Base-by-base conservation (phyloP, 35 echinoderm and acorn worm species). In the Heliocidaris erythrogramma region DNA sequence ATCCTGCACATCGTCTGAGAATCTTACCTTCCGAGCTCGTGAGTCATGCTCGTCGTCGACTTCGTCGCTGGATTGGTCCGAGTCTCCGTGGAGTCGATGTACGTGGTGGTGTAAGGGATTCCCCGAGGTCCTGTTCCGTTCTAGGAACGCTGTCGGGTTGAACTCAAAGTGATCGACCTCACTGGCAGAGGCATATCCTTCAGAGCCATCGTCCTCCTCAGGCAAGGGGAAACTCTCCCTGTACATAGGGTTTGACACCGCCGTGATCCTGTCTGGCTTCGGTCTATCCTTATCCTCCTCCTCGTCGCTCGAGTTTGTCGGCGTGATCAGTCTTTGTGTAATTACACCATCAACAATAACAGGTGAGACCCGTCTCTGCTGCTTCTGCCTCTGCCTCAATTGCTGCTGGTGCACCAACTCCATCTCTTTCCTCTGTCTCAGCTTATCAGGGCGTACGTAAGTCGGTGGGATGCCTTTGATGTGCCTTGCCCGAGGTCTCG, bases 1-100 rank as follows among this genome's bases (percentile, higher is more conserved):
- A 13, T 96, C 90, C 47, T 96, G 94, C 24, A 98, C 97, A n/a
- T 98, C 97, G 96, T 98, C 97, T 8, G 97, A 98, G 88, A 98
- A 98, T 9, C 97, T 60, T 5, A 98, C 97, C n/a, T 94, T 93
- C 5, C 97, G 50, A 24, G 92, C 90, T 49, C 86, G 85, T 16
- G 49, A 27, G 31, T 95, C 94, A 1, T 49, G 86, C n/a, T 95
- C 94, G 48, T 88, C 86, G 5, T 95, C 94, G 16, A 60, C 30
- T 30, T 95, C 94, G 48, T 48, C 94, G 13, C 86, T 30, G 16
- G 85, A 49, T 29, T 59, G 42, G 30, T 93, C 86, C 24, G 49
- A 61, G 31, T 94, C 86, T 8, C 69, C 78, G 48, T 96, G 95
- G 13, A 94, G 92, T 31, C 94, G 94, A 88, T 94, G 59, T 12